These are phyloP conservation scores for Pongo abelii DNA, from an alignment of 2,113 vertebrate genomes.

Conservation along the genomic window DNA sequence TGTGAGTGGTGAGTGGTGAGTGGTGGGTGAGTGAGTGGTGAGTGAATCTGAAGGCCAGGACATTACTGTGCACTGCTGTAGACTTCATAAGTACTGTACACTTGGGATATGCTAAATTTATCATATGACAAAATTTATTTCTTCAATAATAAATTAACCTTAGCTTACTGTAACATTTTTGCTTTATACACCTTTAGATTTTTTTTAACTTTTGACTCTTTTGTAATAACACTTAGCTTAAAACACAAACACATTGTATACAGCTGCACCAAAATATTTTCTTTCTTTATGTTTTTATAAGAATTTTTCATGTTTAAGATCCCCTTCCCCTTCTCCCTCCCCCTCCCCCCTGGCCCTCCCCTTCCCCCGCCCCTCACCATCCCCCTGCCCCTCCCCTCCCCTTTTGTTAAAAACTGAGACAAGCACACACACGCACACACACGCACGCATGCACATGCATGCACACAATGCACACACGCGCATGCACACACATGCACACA, in stretches of 20 bases:
- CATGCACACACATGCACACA: too few species aligned
- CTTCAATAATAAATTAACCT: background rate
- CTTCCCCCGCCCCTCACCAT: too few species aligned
- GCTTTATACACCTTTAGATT: background rate
- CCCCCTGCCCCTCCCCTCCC: too few species aligned
- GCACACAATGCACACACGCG: too few species aligned
- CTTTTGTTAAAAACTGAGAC: background rate
- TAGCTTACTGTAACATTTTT: background rate
- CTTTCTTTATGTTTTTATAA: background rate
- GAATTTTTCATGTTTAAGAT: background rate
- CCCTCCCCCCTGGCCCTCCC: too few species aligned
- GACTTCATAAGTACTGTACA: background rate
- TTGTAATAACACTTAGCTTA: background rate
- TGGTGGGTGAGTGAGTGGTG: too few species aligned
- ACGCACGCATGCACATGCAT: background rate
- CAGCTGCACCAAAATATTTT: background rate
- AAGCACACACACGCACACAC: background rate
- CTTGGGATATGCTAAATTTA: background rate
- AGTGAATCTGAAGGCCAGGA: background rate
- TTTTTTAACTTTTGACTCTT: background rate
- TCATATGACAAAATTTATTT: background rate
- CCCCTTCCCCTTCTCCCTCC: too few species aligned
- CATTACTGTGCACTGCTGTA: background rate
- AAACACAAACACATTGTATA: background rate
- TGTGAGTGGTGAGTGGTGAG: too few species aligned